Evolutionary conservation across 2,888 invertebrate genomes (phyloP).

Genomic region (Andrena bicolor): DNA sequence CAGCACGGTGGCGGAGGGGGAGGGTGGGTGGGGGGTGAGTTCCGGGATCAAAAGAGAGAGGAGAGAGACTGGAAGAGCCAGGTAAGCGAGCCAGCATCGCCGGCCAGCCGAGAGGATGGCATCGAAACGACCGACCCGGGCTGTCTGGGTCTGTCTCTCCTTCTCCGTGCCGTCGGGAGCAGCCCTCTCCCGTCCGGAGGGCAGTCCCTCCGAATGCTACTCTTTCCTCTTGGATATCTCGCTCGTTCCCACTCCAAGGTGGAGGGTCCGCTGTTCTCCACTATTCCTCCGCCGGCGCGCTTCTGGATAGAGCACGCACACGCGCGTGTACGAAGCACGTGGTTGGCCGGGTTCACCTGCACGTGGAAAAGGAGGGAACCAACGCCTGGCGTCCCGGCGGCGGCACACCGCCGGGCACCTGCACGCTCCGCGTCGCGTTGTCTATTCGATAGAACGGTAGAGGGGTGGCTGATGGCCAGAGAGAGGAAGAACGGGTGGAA

Average conservation of each 20-base stretch:
- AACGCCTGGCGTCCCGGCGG: constrained; percentile 65
- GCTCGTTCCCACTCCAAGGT: background rate
- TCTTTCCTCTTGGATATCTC: background rate
- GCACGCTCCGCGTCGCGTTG: constrained; percentile 61
- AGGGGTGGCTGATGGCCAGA: constrained; percentile 42
- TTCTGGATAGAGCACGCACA: constrained; percentile 45
- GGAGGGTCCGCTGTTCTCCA: background rate
- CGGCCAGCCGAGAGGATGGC: background rate
- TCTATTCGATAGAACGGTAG: constrained; percentile 66
- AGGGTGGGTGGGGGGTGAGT: too few species aligned
- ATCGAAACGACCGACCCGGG: background rate
- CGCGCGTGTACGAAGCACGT: constrained; percentile 65
- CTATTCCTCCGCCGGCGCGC: background rate
- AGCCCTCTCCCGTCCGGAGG: background rate
- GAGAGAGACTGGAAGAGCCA: constrained; percentile 1
- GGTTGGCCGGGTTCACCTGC: constrained; percentile 70
- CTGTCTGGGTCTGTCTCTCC: background rate
- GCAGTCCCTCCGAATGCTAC: background rate
- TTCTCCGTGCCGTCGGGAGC: background rate
- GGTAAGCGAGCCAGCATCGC: background rate
- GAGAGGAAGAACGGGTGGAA: background rate
- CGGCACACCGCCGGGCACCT: constrained; percentile 60
- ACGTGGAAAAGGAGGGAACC: constrained; percentile 66
- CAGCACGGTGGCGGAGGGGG: too few species aligned
- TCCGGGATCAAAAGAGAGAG: background rate